Evolutionary conservation across 37 sponge, comb jelly and placozoan genomes (phyloP), one percentile per base, ranked within the genome.

Genomic region (Oopsacas minuta): DNA sequence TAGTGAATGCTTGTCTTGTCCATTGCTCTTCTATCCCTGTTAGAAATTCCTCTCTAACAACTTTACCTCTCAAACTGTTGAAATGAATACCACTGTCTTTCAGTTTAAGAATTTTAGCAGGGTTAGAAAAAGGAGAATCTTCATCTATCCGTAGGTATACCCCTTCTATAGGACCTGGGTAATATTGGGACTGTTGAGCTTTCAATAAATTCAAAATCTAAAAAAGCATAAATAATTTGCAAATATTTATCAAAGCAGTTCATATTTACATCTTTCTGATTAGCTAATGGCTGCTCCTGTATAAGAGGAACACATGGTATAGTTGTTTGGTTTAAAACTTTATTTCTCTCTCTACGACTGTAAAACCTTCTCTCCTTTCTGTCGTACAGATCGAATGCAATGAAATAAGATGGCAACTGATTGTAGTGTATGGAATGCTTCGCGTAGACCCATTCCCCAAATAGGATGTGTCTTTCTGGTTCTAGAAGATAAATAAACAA

Each of bases 391-490:
- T 94, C 94, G 85, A 94, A 94, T 0, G 90, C 94, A 35, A 94
- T 51, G 82, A 94, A 94, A 39, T 90, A 87, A 7, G 87, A 90
- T 7, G 94, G 94, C 36, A 94, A 39, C n/a, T 86, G 38, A 7
- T 90, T 94, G 87, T 94, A 94, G 52, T 88, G 92, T 30, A 94
- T 94, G 52, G 94, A 91, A 83, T 94, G 94, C 83, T 91, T 94
- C n/a, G 94, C 94, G 82, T 90, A 91, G 38, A 94, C 84, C 94
- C 94, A 94, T 49, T 94, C 94, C 23, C 92, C 94, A 84, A 91
- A 94, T 39, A 94, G 89, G 28, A 94, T 88, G 37, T 91, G 89
- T 1, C 52, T 85, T 0, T 88, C 92, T 17, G 90, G 87, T 28
- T 86, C 84, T 34, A 94, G 52, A 61, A 61, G 22, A 20, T 7